Base-by-base conservation (phyloP, 1,140 invertebrate species). In the Drosophila setifemur region DNA sequence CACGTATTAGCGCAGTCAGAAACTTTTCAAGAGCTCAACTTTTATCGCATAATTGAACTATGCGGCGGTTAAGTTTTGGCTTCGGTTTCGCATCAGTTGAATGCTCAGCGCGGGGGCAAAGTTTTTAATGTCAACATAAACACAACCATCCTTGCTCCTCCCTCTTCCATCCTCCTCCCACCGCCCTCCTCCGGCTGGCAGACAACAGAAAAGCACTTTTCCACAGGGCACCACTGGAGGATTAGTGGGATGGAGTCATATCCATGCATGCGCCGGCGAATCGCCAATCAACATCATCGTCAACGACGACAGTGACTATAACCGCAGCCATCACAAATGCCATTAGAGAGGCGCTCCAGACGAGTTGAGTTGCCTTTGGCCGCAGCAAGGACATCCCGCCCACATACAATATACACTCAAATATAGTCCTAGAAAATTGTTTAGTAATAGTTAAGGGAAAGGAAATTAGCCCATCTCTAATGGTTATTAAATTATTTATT, bases 251-350 rank as follows among this genome's bases (percentile, higher is more conserved):
- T 40, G 19, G 29, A 48, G 50, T 53, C 54, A 64, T 71, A 71
- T 55, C 40, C 78, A 66, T 83, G 81, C 64, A 83, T 58, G 54
- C 45, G 64, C 29, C 81, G 52, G 55, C 66, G 79, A 75, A 72
- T 75, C 81, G 81, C 81, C 79, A 83, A 83, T 85, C 79, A 85
- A 79, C 81, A 86, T 86, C 79, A 79, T 85, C 77, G 77, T 72
- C 77, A 76, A 74, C 78, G 69, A 58, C 39, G 68, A 40, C 77
- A 82, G 60, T 53, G 81, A 71, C 55, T 64, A 85, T 81, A 86
- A 85, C 81, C 81, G 72, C 81, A 85, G 58, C 81, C 76, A 81
- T 85, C 81, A 66, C 66, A 87, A 86, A 73, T 81, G 81, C 81
- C 82, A 86, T 85, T 85, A 85, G 81, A 66, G 81, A 40, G 81